Percentiles rank a stretch among this genome's conserved stretches.
Conservation (phyloP, 2,113 vertebrate genomes). For the Pleuronectes platessa region DNA sequence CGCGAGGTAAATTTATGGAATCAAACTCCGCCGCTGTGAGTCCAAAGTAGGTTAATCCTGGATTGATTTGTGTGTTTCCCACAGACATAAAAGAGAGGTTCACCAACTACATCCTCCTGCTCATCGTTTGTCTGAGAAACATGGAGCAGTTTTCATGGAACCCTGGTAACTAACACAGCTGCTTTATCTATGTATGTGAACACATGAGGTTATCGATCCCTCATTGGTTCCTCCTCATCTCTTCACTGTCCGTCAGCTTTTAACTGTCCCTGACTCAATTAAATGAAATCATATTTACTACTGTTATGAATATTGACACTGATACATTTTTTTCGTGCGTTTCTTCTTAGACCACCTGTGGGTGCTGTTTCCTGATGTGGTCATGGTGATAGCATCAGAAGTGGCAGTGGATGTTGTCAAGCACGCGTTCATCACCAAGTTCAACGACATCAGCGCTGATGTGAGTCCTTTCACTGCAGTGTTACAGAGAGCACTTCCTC, state of each 20-base stretch:
- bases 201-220: background rate
- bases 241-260: background rate
- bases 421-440: constrained; percentile 99
- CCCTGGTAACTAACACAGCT: constrained; percentile 84
- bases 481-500: background rate
- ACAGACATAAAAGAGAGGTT: constrained; percentile 99
- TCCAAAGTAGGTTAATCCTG: constrained; percentile 74
- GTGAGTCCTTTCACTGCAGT: constrained; percentile 79
- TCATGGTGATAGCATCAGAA: constrained; percentile 97
- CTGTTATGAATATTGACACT: background rate
- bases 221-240: background rate
- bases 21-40: constrained; percentile 23
- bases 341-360: constrained; percentile 91
- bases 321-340: background rate
- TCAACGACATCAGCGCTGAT: constrained; percentile 98
- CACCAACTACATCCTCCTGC: constrained; percentile 95
- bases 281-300: background rate
- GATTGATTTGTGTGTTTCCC: constrained; percentile 72
- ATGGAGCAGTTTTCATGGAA: constrained; percentile 99
- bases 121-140: constrained; percentile 97
- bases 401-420: constrained; percentile 96
- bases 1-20: constrained; percentile 57
- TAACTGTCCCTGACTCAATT: background rate
- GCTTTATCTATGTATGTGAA: background rate
- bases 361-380: constrained; percentile 97